phyloP scores from a whole-genome alignment of 2,797 vertebrate species.

The Myotis myotis region DNA sequence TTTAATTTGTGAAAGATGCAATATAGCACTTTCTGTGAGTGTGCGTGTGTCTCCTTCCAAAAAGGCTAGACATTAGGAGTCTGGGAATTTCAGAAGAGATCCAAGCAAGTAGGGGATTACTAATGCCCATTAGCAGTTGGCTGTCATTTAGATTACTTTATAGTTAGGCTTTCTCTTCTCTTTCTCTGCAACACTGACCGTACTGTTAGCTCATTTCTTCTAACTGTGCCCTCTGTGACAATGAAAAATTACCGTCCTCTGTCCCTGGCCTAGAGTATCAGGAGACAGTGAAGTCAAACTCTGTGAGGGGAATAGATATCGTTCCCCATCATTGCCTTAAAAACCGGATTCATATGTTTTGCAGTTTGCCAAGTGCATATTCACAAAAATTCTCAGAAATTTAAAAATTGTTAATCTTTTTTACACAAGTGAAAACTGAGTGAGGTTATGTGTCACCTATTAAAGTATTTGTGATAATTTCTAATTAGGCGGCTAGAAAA shows the following conservation, averaged over 20 bases:
- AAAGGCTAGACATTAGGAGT: conserved; percentile 38
- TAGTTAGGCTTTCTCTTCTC: not conserved
- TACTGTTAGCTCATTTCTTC: not conserved
- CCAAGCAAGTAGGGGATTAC: not conserved
- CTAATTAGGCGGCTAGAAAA: conserved; percentile 17
- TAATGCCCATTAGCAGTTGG: not conserved
- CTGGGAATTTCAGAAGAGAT: not conserved
- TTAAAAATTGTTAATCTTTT: not conserved
- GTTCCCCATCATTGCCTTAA: not conserved
- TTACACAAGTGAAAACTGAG: not conserved
- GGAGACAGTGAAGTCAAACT: not conserved
- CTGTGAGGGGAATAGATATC: conserved; percentile 21
- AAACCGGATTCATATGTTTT: conserved; percentile 14
- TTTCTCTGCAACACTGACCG: not conserved
- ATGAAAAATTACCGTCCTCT: conserved; percentile 4
- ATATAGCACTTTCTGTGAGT: not conserved
- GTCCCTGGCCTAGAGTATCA: not conserved
- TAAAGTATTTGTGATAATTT: conserved; percentile 24
- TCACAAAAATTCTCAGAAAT: not conserved
- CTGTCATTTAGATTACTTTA: conserved; percentile 11
- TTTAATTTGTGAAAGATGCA: conserved; percentile 33
- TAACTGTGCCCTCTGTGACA: not conserved
- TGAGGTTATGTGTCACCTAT: not conserved
- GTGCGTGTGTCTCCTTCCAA: not conserved
- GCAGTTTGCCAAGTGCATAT: not conserved